Percentiles rank a stretch among this genome's conserved stretches.
Evolutionary conservation across 2,113 vertebrate species (phyloP).

Genomic region (Sander lucioperca): DNA sequence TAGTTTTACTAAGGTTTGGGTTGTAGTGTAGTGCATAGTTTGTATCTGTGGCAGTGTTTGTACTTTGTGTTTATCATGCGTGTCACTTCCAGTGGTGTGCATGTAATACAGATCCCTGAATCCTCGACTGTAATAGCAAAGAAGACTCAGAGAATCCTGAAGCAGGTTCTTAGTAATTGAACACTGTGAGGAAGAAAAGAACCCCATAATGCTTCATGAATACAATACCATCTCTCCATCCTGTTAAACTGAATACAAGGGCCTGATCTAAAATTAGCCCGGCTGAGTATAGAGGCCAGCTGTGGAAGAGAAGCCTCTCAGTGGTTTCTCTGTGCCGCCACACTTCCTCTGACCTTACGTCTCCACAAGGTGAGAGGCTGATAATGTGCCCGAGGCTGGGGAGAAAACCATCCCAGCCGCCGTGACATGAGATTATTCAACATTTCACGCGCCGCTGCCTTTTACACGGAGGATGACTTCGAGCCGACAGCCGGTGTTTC

Average conservation of each 20-base stretch:
- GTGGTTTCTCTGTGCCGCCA: background rate
- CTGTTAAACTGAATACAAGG: constrained; percentile 15
- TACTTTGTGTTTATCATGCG: too few relatives aligned
- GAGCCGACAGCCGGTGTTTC: background rate
- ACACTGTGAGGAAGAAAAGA: background rate
- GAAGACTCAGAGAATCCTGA: too few relatives aligned
- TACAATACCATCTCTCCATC: background rate
- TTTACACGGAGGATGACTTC: constrained; percentile 13
- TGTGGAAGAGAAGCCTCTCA: background rate
- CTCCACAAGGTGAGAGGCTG: background rate
- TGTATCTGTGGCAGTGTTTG: too few relatives aligned
- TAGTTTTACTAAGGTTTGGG: too few relatives aligned
- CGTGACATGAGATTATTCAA: constrained; percentile 34
- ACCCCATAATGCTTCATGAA: background rate
- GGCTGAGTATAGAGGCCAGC: background rate
- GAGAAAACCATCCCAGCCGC: background rate
- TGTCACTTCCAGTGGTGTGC: too few relatives aligned
- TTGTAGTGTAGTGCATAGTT: too few relatives aligned
- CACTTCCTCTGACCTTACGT: constrained; percentile 8
- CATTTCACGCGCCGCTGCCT: background rate
- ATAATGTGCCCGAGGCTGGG: constrained; percentile 1
- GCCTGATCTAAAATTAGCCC: constrained; percentile 37
- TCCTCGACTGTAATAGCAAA: background rate
- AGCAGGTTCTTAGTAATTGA: background rate
- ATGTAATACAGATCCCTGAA: too few relatives aligned